phyloP scores from a whole-genome alignment of 2,113 vertebrate species.

The Sphyrna mokarran region DNA sequence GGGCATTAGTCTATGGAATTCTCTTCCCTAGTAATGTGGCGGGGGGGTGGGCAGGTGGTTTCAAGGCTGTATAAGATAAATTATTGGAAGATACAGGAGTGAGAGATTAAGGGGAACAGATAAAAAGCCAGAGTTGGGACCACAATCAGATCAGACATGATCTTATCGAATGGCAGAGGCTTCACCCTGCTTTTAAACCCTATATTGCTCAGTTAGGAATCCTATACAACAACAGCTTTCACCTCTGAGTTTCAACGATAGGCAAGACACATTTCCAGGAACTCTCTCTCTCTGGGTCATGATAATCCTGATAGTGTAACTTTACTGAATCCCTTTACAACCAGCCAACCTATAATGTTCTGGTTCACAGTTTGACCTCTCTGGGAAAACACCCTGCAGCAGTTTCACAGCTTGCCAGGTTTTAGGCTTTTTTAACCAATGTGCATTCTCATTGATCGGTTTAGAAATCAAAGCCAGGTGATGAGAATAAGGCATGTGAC shows the following conservation, averaged over 20 bases:
- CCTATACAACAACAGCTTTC: neutral
- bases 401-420: neutral
- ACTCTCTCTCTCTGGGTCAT: neutral
- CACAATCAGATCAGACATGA: too few species aligned
- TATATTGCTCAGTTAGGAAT: too few species aligned
- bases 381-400: neutral
- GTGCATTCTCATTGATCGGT: neutral
- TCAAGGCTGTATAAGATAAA: too few species aligned
- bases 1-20: too few species aligned
- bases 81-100: too few species aligned
- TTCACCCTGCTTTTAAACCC: too few species aligned
- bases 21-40: too few species aligned
- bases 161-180: too few species aligned
- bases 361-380: neutral
- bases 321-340: neutral
- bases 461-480: neutral
- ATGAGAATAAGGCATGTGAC: neutral
- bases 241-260: neutral
- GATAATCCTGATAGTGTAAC: neutral
- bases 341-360: neutral
- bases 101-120: too few species aligned
- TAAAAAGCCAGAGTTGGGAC: too few species aligned
- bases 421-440: neutral
- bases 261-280: too few species aligned
- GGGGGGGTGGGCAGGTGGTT: too few species aligned